Base-by-base conservation (phyloP, 2,888 invertebrate species). In the Villa cingulata region DNA sequence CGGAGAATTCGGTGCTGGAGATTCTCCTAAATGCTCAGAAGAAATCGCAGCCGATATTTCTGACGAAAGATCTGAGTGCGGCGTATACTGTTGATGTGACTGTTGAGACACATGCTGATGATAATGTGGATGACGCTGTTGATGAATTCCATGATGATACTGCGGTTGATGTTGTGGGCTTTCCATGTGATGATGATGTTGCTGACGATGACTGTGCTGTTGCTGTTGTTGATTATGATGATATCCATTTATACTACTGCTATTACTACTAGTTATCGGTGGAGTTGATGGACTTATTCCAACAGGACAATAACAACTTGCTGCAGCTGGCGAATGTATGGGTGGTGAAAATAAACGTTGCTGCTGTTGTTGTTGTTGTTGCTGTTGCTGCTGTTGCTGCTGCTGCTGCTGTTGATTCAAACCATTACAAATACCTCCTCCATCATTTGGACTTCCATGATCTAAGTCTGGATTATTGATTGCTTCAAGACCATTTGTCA, bases 21-120 rank as follows among this genome's bases (percentile, higher is more conserved):
- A 81, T 42, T 55, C 55, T 43, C 75, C 71, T 49, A 78, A 67
- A 56, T 77, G 77, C 56, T 78, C 78, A 23, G 78, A 78, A 50
- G 83, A 81, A 59, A 86, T 84, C 45, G 83, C 84, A 12, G 83
- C 83, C 60, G 83, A 83, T 61, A 86, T 83, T 63, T 85, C 84
- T 48, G 80, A 79, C 50, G 83, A 82, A 55, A 85, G 71, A 63
- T 85, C 85, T 38, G 81, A 83, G 64, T 83, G 83, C 19, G 78
- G 77, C 19, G 75, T 74, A 53, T 75, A 72, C 48, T 71, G 73
- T 43, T 56, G 56, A 16, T 23, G 58, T 20, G 53, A 53, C 54
- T 57, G 57, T 36, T 55, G 54, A 58, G 42, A 62, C 56, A 47
- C 46, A 37, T 37, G 54, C 41, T 48, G 53, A 10, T 54, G 49